Evolutionary conservation across 2,888 invertebrate species (phyloP).

Genomic region (Hypolimnas misippus): DNA sequence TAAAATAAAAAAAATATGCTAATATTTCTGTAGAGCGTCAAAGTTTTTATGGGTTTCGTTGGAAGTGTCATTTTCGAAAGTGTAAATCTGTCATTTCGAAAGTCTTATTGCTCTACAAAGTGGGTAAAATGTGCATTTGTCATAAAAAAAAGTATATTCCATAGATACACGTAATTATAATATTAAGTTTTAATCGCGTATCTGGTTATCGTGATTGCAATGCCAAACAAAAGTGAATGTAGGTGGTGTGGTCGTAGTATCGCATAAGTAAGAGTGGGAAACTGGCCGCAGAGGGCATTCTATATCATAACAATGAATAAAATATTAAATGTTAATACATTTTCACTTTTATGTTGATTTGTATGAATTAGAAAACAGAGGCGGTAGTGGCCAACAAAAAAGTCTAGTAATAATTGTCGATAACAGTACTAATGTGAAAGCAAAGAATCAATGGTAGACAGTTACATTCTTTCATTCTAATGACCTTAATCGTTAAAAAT

Average conservation of each 20-base stretch:
- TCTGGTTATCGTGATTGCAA: slow-evolving; percentile 45
- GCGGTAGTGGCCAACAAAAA: not conserved
- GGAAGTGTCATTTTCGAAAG: slow-evolving; percentile 47
- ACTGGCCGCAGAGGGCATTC: slow-evolving; percentile 43
- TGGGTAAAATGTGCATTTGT: slow-evolving; percentile 39
- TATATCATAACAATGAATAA: slow-evolving; percentile 31
- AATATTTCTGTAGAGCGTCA: slow-evolving; percentile 1
- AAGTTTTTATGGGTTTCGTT: not conserved
- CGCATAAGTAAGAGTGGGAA: slow-evolving; percentile 62
- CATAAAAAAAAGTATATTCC: slow-evolving; percentile 8
- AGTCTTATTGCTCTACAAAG: slow-evolving; percentile 36
- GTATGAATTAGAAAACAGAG: slow-evolving; percentile 6
- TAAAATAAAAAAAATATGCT: not conserved
- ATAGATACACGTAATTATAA: slow-evolving; percentile 2
- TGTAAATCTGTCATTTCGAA: slow-evolving; percentile 43
- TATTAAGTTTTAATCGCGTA: slow-evolving; percentile 16
- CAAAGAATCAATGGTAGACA: slow-evolving; percentile 12
- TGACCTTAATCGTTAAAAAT: slow-evolving; percentile 1
- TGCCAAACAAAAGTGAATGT: slow-evolving; percentile 80
- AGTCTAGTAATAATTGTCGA: not conserved
- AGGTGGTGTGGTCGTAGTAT: slow-evolving; percentile 55
- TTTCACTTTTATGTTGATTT: slow-evolving; percentile 21
- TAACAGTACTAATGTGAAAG: not conserved
- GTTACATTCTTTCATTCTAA: not conserved
- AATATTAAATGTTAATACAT: slow-evolving; percentile 20